A percentile compares a stretch with the other conserved stretches of the same genome.
These are phyloP conservation scores for Eulithis prunata DNA, from an alignment of 2,888 invertebrate species.

Conservation along the genomic window DNA sequence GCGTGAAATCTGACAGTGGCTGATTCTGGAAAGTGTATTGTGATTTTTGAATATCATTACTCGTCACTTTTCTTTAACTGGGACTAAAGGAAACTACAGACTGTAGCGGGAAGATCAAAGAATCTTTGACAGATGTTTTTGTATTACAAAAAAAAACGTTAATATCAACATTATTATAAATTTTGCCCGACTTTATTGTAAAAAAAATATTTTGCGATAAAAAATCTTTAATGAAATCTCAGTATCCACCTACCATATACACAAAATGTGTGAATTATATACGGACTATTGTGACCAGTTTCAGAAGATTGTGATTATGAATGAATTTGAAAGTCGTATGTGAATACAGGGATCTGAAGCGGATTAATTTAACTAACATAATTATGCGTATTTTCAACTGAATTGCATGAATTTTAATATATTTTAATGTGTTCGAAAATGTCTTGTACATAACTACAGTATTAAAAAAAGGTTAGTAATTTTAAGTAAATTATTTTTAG, in stretches of 20 bases:
- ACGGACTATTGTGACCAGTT: not conserved
- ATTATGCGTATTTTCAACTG: no score
- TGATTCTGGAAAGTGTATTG: constrained; percentile 63
- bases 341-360: not conserved
- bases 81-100: constrained; percentile 7
- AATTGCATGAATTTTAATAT: no score
- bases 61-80: constrained; percentile 6
- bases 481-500: no score
- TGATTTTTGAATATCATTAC: constrained; percentile 57
- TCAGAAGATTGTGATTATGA: not conserved
- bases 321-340: not conserved
- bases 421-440: no score
- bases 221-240: no score
- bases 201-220: no score
- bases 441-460: no score
- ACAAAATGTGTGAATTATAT: not conserved
- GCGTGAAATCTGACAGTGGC: constrained; percentile 73
- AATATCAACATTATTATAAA: no score
- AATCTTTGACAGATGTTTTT: no score
- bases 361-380: not conserved
- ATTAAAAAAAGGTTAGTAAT: no score
- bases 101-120: not conserved
- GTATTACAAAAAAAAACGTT: no score
- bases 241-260: not conserved
- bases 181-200: no score